Evolutionary conservation across 1,140 invertebrate species (phyloP), one percentile per base, ranked within the genome.

Genomic region (Drosophila bocqueti): DNA sequence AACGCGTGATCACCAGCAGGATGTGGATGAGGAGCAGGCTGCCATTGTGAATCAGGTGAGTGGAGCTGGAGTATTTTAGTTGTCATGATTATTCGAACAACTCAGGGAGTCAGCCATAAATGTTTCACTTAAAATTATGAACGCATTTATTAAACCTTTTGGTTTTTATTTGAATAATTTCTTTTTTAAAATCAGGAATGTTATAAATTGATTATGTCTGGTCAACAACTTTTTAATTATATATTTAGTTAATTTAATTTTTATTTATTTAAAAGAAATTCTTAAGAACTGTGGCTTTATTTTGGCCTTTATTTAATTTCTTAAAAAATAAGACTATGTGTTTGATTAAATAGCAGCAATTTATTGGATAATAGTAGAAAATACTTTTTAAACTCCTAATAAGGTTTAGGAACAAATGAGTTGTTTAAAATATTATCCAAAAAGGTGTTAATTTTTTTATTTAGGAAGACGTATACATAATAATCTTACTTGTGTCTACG

Each of bases 1-100:
- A 42, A 93, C 92, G n/a, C 75, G 91, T 8, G 92, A 93, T 73
- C 90, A 93, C 76, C 91, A 90, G 62, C 92, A 93, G 69, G 93
- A 93, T 76, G 90, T 91, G 18, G 71, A 76, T 7, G 93, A 93
- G 65, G 93, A 93, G 45, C 83, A 91, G 40, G 93, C 93, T 18
- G 76, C 82, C 21, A 93, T 93, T 66, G 81, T 92, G 21, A 93
- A 93, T 79, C 93, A 93, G 91, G 93, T 93, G 76, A 93, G 92
- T 58, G n/a, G 1, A 29, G 5, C 15, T 24, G 0, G 9, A 1
- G 11, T 8, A 29, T 13, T 13, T 6, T 0, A 46, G 16, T 34
- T 34, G 3, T 13, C 4, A 36, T 36, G 11, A 34, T 34, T 36
- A 34, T 34, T 34, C 3, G 34, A 8, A 34, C 0, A 34, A 10